These are phyloP conservation scores for Diabrotica virgifera DNA, from an alignment of 1,140 invertebrate species.

Conservation along the genomic window DNA sequence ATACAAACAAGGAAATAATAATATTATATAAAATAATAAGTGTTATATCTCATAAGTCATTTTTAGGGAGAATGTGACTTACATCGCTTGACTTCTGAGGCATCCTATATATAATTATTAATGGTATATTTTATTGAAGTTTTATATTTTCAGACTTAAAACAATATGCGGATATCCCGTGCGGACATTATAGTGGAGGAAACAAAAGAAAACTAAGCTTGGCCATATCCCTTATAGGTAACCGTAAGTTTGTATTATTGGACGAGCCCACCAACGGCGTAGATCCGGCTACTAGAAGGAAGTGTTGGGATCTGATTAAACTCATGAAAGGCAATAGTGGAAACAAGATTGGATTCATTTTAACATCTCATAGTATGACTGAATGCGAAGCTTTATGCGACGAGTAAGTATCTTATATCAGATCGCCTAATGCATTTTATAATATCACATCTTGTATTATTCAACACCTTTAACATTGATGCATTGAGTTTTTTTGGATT, in stretches of 20 bases:
- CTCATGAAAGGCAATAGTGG: slow-evolving; percentile 46
- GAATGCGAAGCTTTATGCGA: slow-evolving; percentile 80
- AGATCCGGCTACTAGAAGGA: slow-evolving; percentile 63
- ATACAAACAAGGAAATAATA: too few relatives aligned
- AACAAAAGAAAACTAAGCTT: slow-evolving; percentile 82
- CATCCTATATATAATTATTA: too few relatives aligned
- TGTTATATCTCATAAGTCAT: too few relatives aligned
- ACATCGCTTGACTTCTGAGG: too few relatives aligned
- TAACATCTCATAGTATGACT: slow-evolving; percentile 77
- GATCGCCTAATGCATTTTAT: background rate
- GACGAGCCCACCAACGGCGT: slow-evolving; percentile 70
- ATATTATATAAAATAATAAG: too few relatives aligned
- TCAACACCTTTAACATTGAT: too few relatives aligned
- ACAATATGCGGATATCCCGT: slow-evolving; percentile 50
- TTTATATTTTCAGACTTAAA: slow-evolving; percentile 30
- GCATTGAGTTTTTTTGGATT: too few relatives aligned
- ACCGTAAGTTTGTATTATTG: slow-evolving; percentile 71
- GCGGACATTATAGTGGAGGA: slow-evolving; percentile 67
- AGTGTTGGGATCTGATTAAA: slow-evolving; percentile 60
- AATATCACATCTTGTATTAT: too few relatives aligned
- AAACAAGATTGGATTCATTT: slow-evolving; percentile 53
- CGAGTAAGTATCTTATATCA: slow-evolving; percentile 33
- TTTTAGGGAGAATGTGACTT: too few relatives aligned
- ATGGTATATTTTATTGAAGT: too few relatives aligned
- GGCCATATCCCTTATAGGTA: slow-evolving; percentile 75